phyloP scores from a whole-genome alignment of 2,888 invertebrate genomes.

The Cosmopolites sordidus region DNA sequence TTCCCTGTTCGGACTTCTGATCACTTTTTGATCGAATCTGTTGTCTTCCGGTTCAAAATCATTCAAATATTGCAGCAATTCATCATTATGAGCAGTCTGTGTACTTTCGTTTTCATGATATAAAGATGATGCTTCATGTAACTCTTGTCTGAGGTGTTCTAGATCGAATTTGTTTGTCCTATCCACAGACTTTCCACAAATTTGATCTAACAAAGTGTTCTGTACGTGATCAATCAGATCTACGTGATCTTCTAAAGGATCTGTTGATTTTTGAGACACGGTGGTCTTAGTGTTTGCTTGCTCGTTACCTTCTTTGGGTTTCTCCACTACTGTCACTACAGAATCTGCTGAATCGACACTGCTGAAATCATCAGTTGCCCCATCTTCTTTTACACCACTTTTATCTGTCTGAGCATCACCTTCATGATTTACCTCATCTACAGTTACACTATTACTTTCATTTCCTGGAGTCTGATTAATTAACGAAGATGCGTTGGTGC shows the following conservation, averaged over 20 bases:
- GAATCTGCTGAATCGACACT: conserved; percentile 37
- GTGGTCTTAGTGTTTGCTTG: neutral
- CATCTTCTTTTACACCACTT: no score
- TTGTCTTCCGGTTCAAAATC: conserved; percentile 22
- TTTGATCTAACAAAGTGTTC: conserved; percentile 31
- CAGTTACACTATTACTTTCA: no score
- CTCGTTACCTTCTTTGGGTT: conserved; percentile 1
- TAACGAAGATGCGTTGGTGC: no score
- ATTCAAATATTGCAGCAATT: conserved; percentile 22
- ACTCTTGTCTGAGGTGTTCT: conserved; percentile 25
- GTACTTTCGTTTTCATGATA: conserved; percentile 18
- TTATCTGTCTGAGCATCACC: no score
- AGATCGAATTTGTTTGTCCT: conserved; percentile 26
- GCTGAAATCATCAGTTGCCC: conserved; percentile 21
- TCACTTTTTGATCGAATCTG: conserved; percentile 6
- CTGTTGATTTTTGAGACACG: conserved; percentile 1
- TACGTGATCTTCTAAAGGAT: conserved; percentile 28
- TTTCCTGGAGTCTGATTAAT: no score
- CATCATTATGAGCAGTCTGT: conserved; percentile 10
- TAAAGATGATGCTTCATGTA: conserved; percentile 25
- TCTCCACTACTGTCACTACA: conserved; percentile 33
- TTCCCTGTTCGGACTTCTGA: conserved; percentile 16
- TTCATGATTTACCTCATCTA: no score
- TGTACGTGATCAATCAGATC: conserved; percentile 31
- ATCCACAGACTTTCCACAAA: conserved; percentile 29